Percentiles rank a stretch among this genome's conserved stretches.
Evolutionary conservation across 2,888 invertebrate genomes (phyloP).

Genomic region (Scaptomyza polygonia): DNA sequence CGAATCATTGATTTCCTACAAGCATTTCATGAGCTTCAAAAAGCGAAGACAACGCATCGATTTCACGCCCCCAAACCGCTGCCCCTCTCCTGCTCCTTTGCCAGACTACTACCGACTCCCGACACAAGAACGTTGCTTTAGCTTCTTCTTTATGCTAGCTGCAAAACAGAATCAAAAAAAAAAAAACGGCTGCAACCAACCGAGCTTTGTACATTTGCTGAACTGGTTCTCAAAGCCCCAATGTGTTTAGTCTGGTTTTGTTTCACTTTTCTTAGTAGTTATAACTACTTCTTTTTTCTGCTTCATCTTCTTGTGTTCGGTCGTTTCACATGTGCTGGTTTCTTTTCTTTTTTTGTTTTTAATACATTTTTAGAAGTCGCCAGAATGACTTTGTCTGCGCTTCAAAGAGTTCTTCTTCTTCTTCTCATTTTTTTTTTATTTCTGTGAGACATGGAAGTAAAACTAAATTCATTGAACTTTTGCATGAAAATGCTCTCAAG

Average conservation of each 20-base stretch:
- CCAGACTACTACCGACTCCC: slow-evolving; percentile 3
- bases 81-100: neutral
- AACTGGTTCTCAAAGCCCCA: slow-evolving; percentile 72
- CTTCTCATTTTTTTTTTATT: slow-evolving; percentile 55
- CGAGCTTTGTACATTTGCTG: slow-evolving; percentile 68
- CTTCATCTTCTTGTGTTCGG: slow-evolving; percentile 5
- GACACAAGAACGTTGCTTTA: neutral
- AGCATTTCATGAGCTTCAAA: slow-evolving; percentile 75
- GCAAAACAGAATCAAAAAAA: no score
- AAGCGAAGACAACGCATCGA: slow-evolving; percentile 66
- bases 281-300: slow-evolving; percentile 47
- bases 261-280: slow-evolving; percentile 76
- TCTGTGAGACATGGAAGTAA: slow-evolving; percentile 80
- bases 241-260: slow-evolving; percentile 80
- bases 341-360: no score
- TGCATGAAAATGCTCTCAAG: slow-evolving; percentile 83
- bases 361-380: slow-evolving; percentile 44
- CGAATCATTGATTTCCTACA: slow-evolving; percentile 82
- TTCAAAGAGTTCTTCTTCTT: slow-evolving; percentile 37
- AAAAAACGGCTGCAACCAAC: no score
- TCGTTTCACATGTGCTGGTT: slow-evolving; percentile 58
- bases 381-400: slow-evolving; percentile 57
- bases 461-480: slow-evolving; percentile 83
- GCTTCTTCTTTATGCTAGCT: slow-evolving; percentile 11
- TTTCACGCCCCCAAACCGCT: slow-evolving; percentile 62